phyloP scores from a whole-genome alignment of 2,888 invertebrate genomes.

The Camponotus fellah region DNA sequence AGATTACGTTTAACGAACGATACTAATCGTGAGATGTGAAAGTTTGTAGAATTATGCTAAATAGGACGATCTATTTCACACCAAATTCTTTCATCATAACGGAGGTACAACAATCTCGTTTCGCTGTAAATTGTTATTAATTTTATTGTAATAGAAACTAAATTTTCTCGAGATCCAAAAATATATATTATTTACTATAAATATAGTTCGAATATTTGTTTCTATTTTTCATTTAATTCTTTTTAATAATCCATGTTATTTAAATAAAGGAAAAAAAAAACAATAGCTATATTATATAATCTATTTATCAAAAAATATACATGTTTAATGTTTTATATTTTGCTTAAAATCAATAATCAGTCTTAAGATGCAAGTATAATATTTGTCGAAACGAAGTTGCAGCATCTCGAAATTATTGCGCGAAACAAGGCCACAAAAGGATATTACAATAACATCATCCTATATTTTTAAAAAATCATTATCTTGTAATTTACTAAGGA shows the following conservation, averaged over 20 bases:
- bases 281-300: background rate
- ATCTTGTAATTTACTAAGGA: slow-evolving; percentile 60
- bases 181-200: background rate
- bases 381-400: background rate
- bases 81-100: slow-evolving; percentile 22
- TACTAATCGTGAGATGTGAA: slow-evolving; percentile 67
- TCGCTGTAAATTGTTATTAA: background rate
- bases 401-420: slow-evolving; percentile 23
- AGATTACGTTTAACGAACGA: slow-evolving; percentile 64
- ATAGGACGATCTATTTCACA: slow-evolving; percentile 7
- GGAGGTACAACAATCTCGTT: slow-evolving; percentile 22
- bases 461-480: slow-evolving; percentile 66
- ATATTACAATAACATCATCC: slow-evolving; percentile 8
- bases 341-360: background rate
- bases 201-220: background rate
- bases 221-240: background rate
- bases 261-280: background rate
- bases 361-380: background rate
- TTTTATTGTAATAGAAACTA: background rate
- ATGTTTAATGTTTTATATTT: background rate
- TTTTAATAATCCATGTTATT: background rate
- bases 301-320: background rate
- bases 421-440: slow-evolving; percentile 9
- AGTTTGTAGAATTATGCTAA: slow-evolving; percentile 59
- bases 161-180: background rate